A percentile compares a stretch with the other conserved stretches of the same genome.
phyloP scores from a whole-genome alignment of 23 tunicate species.

The Trididemnum miniatum region DNA sequence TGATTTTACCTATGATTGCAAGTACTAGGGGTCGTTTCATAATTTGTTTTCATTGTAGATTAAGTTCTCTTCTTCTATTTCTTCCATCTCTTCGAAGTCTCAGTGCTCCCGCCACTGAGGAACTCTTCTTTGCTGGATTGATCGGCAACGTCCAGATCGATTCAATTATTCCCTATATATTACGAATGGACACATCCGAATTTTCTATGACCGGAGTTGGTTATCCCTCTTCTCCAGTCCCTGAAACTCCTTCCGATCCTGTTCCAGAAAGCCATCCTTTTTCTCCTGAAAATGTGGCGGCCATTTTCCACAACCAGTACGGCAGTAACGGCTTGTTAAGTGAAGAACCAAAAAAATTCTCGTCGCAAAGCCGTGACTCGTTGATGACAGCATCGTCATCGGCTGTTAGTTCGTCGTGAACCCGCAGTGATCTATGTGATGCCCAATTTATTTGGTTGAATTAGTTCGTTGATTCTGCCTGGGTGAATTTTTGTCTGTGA shows the following conservation, averaged over 20 bases:
- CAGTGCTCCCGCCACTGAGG: constrained; percentile 63
- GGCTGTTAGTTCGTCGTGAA: background rate
- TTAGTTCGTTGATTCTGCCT: no score
- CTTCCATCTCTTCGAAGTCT: constrained; percentile 64
- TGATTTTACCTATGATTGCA: no score
- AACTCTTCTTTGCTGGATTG: constrained; percentile 82
- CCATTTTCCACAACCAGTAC: constrained; percentile 10
- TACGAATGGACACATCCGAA: constrained; percentile 83
- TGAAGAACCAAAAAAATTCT: background rate
- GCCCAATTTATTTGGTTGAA: no score
- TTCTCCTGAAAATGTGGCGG: background rate
- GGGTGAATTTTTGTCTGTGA: no score
- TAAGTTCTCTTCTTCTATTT: constrained; percentile 49
- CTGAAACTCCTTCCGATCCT: background rate
- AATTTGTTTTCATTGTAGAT: constrained; percentile 50
- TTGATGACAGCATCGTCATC: background rate
- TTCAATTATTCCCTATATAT: constrained; percentile 84
- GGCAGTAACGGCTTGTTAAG: background rate
- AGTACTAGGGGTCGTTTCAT: no score
- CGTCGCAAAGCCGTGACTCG: background rate
- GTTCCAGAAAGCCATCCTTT: background rate
- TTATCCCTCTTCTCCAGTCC: background rate
- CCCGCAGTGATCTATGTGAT: no score
- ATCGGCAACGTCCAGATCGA: constrained; percentile 88
- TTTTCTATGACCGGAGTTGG: constrained; percentile 20